These are phyloP conservation scores for Pagetopsis macropterus DNA, from an alignment of 2,797 vertebrate genomes.

Conservation along the genomic window DNA sequence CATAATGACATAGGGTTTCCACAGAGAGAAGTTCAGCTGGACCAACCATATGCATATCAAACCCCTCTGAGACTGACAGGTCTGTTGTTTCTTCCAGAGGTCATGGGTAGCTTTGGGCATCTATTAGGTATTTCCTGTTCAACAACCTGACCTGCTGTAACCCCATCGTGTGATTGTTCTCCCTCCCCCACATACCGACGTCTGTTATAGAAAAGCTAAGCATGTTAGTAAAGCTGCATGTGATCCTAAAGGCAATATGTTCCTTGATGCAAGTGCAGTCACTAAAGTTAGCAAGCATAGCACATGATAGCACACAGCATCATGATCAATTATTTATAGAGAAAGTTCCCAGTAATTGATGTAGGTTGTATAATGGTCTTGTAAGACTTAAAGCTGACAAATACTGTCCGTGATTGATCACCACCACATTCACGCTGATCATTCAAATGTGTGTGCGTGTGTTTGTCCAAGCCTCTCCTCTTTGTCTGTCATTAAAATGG, in stretches of 20 bases:
- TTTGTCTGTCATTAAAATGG: constrained; percentile 29
- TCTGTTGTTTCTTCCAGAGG: constrained; percentile 38
- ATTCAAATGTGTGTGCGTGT: constrained; percentile 16
- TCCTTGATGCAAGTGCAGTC: constrained; percentile 12
- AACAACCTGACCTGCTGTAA: constrained; percentile 28
- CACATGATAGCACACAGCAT: not conserved
- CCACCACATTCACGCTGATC: constrained; percentile 23
- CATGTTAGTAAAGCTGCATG: constrained; percentile 14
- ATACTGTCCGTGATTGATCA: constrained; percentile 48
- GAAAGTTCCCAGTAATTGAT: constrained; percentile 41
- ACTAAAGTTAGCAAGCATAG: constrained; percentile 4
- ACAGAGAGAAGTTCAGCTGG: constrained; percentile 10
- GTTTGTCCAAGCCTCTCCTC: constrained; percentile 4
- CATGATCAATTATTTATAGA: constrained; percentile 55
- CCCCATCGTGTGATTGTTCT: constrained; percentile 11
- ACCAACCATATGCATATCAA: constrained; percentile 1
- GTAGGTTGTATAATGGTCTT: constrained; percentile 4
- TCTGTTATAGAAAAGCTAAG: not conserved
- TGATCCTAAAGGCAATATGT: constrained; percentile 5
- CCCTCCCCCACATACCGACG: not conserved
- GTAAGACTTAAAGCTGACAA: constrained; percentile 37
- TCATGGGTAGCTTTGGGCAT: constrained; percentile 27
- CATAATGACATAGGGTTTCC: not conserved
- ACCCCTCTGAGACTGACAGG: constrained; percentile 10
- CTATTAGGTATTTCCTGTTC: constrained; percentile 51